A percentile compares a stretch with the other conserved stretches of the same genome.
Conservation (phyloP, 2,888 invertebrate genomes). For the Empis livida region DNA sequence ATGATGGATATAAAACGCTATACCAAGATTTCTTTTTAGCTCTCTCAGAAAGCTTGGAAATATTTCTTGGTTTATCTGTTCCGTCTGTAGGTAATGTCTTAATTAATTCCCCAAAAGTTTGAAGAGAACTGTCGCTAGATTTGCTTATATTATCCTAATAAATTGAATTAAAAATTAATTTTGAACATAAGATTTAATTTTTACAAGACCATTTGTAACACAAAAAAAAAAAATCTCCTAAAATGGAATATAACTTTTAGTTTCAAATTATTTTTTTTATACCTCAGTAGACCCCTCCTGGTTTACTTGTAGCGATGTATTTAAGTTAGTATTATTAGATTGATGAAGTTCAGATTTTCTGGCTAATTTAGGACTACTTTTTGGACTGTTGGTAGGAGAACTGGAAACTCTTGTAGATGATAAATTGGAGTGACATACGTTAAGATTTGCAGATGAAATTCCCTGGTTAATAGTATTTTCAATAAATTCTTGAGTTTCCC, state of each 20-base stretch:
- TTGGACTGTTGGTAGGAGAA: constrained; percentile 5
- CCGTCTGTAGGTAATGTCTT: constrained; percentile 6
- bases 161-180: neutral
- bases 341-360: no score
- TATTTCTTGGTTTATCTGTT: constrained; percentile 24
- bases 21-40: constrained; percentile 78
- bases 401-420: constrained; percentile 11
- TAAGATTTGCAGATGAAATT: constrained; percentile 42
- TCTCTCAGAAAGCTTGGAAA: constrained; percentile 38
- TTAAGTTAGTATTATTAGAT: neutral
- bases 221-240: neutral
- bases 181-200: neutral
- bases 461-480: constrained; percentile 50
- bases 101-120: constrained; percentile 11
- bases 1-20: constrained; percentile 76
- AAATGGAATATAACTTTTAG: no score
- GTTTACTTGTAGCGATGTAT: constrained; percentile 1
- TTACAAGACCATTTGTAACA: no score
- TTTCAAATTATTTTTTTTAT: neutral
- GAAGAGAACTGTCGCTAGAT: constrained; percentile 16
- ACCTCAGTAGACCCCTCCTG: constrained; percentile 2
- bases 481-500: constrained; percentile 52
- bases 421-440: constrained; percentile 39
- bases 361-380: neutral
- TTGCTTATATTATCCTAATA: constrained; percentile 17